Base-by-base conservation (phyloP, 1,140 invertebrate genomes). In the Neodiprion virginianus region DNA sequence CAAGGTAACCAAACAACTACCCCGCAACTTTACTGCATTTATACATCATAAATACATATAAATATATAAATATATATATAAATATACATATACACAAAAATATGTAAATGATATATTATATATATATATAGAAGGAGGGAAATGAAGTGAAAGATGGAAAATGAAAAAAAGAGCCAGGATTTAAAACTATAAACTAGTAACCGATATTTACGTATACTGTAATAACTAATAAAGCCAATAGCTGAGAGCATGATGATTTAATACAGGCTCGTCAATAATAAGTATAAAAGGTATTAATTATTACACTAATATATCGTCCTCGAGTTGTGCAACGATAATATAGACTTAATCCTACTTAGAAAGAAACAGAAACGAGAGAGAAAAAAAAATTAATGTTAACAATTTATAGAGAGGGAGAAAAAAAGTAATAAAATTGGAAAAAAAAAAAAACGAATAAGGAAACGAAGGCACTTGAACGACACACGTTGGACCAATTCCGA, bases 1-100 rank as follows among this genome's bases (percentile, higher is more conserved):
- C 85, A 88, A 88, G 86, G 85, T 88, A 83, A 79, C 83, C 53
- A 80, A 79, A 75, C 28, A 67, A 21, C 67, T 69, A 72, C 21
- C 21, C 21, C 53, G 61, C n/a, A 65, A 28, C 48, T 17, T 48
- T 0, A 8, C 50, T 71, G 73, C 69, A n/a, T 61, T 69, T 61
- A 73, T 48, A 73, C 47, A 40, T 40, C 28, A 69, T 48, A 73
- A 12, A 73, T 69, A 73, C 23, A 74, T 61, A 73, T 49, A 69
- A 17, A 73, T 71, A 69, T 50, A 75, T 72, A 17, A 61, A 75
- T 65, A 73, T 47, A 65, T 77, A 77, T 74, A 79, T 75, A 74
- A 75, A 79, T 76, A 77, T 69, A 72, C 53, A 12, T 61, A 53
- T 74, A 72, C 48, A 74, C 40, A n/a, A 53, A 48, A 48, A 77